These are phyloP conservation scores for Esox masquinongy DNA, from an alignment of 2,797 vertebrate genomes.

Conservation along the genomic window DNA sequence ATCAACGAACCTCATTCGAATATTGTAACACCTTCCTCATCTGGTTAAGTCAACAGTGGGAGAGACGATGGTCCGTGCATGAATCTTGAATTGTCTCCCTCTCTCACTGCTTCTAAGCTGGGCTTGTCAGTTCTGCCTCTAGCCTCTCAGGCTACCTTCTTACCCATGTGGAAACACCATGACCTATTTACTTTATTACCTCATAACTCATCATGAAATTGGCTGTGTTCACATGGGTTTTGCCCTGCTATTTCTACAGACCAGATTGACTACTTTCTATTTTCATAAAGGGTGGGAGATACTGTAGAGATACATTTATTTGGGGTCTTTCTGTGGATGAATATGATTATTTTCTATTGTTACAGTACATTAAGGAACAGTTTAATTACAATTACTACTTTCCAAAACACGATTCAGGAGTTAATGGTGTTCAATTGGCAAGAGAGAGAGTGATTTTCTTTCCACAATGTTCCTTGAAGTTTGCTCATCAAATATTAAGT, in stretches of 20 bases:
- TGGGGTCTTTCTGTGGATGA: not conserved
- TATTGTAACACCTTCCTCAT: conserved; percentile 28
- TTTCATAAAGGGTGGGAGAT: not conserved
- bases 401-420: too few relatives aligned
- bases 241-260: conserved; percentile 19
- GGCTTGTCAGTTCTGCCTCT: conserved; percentile 4
- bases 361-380: not conserved
- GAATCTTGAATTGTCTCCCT: not conserved
- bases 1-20: conserved; percentile 42
- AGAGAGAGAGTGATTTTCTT: not conserved
- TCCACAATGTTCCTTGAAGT: not conserved
- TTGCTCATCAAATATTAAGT: not conserved
- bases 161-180: conserved; percentile 33
- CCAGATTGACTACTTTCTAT: not conserved
- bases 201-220: conserved; percentile 66
- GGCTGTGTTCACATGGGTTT: conserved; percentile 48
- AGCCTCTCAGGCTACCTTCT: conserved; percentile 1
- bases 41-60: not conserved
- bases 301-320: not conserved
- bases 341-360: not conserved
- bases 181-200: conserved; percentile 62
- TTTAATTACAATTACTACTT: not conserved
- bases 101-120: not conserved
- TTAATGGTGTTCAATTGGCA: not conserved
- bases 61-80: not conserved